These are phyloP conservation scores for Eucidaris tribuloides DNA, from an alignment of 35 echinoderm and acorn worm genomes.

Conservation along the genomic window DNA sequence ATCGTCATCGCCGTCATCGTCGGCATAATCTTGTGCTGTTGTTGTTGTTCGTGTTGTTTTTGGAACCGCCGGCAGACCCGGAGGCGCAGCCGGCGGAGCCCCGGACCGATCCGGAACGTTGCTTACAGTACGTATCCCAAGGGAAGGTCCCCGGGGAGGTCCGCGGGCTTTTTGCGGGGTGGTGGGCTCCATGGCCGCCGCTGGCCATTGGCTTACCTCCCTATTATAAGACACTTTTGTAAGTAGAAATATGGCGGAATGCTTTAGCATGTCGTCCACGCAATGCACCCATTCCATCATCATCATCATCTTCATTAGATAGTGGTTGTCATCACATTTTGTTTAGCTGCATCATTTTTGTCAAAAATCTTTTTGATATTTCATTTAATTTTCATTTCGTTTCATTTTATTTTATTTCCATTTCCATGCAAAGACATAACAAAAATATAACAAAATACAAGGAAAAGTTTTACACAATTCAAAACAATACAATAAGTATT, in stretches of 20 bases:
- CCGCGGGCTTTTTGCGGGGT: neutral
- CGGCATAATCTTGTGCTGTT: neutral
- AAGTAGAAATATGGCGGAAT: neutral
- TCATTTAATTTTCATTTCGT: no score
- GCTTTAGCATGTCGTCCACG: neutral
- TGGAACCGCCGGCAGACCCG: constrained; percentile 2
- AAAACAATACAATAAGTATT: no score
- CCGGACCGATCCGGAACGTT: neutral
- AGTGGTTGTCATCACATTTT: no score
- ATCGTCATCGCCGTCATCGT: constrained; percentile 28
- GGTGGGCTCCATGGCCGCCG: neutral
- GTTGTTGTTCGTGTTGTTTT: constrained; percentile 4
- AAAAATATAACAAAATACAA: no score
- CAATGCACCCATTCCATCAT: neutral
- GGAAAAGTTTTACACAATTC: no score
- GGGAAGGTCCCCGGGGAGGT: neutral
- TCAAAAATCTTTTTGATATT: no score
- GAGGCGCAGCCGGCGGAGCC: neutral
- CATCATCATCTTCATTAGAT: no score
- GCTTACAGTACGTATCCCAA: constrained; percentile 26
- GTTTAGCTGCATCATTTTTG: no score
- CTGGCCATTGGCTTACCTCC: neutral
- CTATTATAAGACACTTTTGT: constrained; percentile 3
- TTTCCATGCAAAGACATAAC: no score
- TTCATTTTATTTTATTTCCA: no score